phyloP scores from a whole-genome alignment of 2,888 invertebrate genomes.

The Lottia gigantea region DNA sequence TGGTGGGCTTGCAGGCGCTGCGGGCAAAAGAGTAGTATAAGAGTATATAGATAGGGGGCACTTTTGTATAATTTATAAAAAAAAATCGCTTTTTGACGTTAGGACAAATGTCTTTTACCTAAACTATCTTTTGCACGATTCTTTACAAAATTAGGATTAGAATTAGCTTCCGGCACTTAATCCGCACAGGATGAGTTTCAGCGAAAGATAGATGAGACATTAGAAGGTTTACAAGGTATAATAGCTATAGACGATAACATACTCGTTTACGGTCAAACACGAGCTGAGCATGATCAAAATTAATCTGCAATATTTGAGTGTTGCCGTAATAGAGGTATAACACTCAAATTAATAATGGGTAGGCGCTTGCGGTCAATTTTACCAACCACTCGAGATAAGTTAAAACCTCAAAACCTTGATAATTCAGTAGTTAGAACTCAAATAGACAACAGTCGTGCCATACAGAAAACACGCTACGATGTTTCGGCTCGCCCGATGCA shows the following conservation, averaged over 20 bases:
- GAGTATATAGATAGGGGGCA: no score
- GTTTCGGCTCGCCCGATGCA: no score
- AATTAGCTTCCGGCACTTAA: slow-evolving; percentile 36
- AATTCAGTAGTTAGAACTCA: no score
- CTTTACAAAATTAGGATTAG: slow-evolving; percentile 23
- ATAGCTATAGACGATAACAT: slow-evolving; percentile 33
- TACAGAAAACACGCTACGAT: no score
- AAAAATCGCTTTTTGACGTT: no score
- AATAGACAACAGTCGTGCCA: no score
- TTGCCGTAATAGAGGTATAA: slow-evolving; percentile 21
- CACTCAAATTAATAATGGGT: slow-evolving; percentile 16
- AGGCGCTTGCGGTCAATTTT: slow-evolving; percentile 8
- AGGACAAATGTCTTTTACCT: no score
- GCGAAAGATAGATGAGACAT: slow-evolving; percentile 27
- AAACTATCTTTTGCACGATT: slow-evolving; percentile 14
- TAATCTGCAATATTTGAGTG: slow-evolving; percentile 24
- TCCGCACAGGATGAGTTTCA: slow-evolving; percentile 32
- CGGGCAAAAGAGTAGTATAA: no score
- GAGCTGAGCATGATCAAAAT: slow-evolving; percentile 35
- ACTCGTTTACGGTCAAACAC: slow-evolving; percentile 25
- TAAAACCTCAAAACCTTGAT: background rate
- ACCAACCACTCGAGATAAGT: background rate
- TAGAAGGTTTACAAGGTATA: slow-evolving; percentile 25
- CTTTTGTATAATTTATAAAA: no score
- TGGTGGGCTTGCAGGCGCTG: no score